phyloP scores from a whole-genome alignment of 1,140 invertebrate species.

The Papilio dardanus region DNA sequence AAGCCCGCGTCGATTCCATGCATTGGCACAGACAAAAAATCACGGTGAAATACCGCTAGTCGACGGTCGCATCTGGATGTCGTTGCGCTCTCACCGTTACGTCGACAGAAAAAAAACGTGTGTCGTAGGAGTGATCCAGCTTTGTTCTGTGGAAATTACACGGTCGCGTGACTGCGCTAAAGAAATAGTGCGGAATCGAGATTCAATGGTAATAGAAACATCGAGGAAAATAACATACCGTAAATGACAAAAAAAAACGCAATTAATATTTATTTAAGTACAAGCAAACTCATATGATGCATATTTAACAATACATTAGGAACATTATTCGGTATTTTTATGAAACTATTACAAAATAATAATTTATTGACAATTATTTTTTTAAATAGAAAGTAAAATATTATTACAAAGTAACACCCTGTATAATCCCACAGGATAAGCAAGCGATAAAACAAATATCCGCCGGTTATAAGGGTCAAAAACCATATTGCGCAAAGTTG shows the following conservation, averaged over 20 bases:
- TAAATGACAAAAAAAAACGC: neutral
- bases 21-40: slow-evolving; percentile 58
- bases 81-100: slow-evolving; percentile 73
- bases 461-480: slow-evolving; percentile 76
- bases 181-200: slow-evolving; percentile 52
- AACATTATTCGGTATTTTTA: too few species aligned
- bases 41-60: slow-evolving; percentile 70
- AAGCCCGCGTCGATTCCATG: slow-evolving; percentile 43
- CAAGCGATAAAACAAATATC: slow-evolving; percentile 78
- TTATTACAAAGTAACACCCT: slow-evolving; percentile 43
- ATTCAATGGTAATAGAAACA: slow-evolving; percentile 32
- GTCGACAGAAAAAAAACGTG: slow-evolving; percentile 56
- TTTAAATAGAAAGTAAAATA: too few species aligned
- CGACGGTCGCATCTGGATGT: slow-evolving; percentile 68
- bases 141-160: slow-evolving; percentile 62
- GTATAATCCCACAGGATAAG: slow-evolving; percentile 68
- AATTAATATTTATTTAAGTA: too few species aligned
- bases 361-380: too few species aligned
- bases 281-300: neutral
- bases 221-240: neutral
- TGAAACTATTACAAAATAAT: too few species aligned
- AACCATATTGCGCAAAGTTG: slow-evolving; percentile 78
- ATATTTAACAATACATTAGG: too few species aligned
- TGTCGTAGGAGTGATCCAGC: slow-evolving; percentile 60
- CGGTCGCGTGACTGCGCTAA: slow-evolving; percentile 54